Percentiles rank a stretch among this genome's conserved stretches.
phyloP scores from a whole-genome alignment of 2,888 invertebrate genomes.

The Diarsia mendica region DNA sequence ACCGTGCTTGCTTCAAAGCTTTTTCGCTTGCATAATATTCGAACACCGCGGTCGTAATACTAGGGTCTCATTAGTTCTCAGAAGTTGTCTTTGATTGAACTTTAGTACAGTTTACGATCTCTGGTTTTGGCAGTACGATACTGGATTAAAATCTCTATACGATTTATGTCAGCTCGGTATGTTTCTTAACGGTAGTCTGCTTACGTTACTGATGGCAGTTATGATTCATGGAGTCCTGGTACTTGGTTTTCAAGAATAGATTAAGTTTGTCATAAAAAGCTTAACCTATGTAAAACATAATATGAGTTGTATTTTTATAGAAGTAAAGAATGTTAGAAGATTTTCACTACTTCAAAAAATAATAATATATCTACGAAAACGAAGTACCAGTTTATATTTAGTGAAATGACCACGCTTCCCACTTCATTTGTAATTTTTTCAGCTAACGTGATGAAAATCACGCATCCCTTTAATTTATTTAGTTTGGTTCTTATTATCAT shows the following conservation, averaged over 20 bases:
- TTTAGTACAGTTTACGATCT: slow-evolving; percentile 48
- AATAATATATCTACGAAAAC: neutral
- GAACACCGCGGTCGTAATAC: slow-evolving; percentile 20
- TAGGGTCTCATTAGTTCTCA: slow-evolving; percentile 47
- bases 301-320: neutral
- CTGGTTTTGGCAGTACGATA: slow-evolving; percentile 44
- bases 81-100: slow-evolving; percentile 51
- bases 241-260: slow-evolving; percentile 44
- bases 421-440: slow-evolving; percentile 45
- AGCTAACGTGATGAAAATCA: slow-evolving; percentile 50
- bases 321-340: neutral
- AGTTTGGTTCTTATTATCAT: slow-evolving; percentile 44
- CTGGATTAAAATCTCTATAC: slow-evolving; percentile 47
- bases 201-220: slow-evolving; percentile 42
- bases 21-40: slow-evolving; percentile 43
- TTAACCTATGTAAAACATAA: neutral
- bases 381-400: slow-evolving; percentile 9
- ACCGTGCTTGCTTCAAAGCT: slow-evolving; percentile 13
- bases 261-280: slow-evolving; percentile 14
- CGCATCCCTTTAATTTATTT: slow-evolving; percentile 38
- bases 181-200: slow-evolving; percentile 43
- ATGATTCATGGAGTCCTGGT: slow-evolving; percentile 45
- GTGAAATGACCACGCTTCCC: slow-evolving; percentile 42
- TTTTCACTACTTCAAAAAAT: neutral
- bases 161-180: slow-evolving; percentile 43